Evolutionary conservation across 2,888 invertebrate species (phyloP).

Genomic region (Diploptera punctata): DNA sequence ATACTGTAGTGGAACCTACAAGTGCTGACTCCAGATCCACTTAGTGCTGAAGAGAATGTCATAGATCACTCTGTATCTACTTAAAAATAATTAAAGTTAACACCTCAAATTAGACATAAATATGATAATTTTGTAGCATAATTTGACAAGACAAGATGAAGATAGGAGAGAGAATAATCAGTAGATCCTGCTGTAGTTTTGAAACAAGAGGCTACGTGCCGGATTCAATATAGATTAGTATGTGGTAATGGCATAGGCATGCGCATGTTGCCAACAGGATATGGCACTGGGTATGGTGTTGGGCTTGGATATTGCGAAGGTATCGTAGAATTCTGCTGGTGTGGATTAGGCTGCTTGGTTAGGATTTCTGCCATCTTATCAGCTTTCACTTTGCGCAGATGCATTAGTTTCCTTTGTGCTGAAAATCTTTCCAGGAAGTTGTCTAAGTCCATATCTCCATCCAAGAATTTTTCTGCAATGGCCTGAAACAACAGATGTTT

Average conservation of each 20-base stretch:
- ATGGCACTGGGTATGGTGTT: conserved; percentile 66
- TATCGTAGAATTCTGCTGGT: conserved; percentile 15
- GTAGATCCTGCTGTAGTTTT: too few species aligned
- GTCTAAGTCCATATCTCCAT: conserved; percentile 74
- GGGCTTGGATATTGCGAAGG: not conserved
- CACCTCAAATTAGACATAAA: too few species aligned
- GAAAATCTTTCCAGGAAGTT: conserved; percentile 87
- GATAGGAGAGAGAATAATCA: too few species aligned
- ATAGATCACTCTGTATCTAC: too few species aligned
- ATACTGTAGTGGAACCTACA: too few species aligned
- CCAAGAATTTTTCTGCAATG: conserved; percentile 79
- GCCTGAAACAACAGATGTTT: conserved; percentile 53
- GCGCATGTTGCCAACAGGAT: conserved; percentile 73
- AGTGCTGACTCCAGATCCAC: too few species aligned
- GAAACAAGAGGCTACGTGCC: too few species aligned
- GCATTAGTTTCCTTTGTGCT: conserved; percentile 75
- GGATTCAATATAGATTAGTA: not conserved
- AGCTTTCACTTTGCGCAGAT: conserved; percentile 85
- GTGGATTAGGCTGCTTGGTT: conserved; percentile 51
- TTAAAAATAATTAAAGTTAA: too few species aligned
- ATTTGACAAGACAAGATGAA: too few species aligned
- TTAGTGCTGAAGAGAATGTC: too few species aligned
- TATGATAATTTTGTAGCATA: too few species aligned
- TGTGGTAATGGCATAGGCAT: conserved; percentile 74
- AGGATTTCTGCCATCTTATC: conserved; percentile 78